phyloP scores from a whole-genome alignment of 2,888 invertebrate genomes.

The Tipula vernalis region DNA sequence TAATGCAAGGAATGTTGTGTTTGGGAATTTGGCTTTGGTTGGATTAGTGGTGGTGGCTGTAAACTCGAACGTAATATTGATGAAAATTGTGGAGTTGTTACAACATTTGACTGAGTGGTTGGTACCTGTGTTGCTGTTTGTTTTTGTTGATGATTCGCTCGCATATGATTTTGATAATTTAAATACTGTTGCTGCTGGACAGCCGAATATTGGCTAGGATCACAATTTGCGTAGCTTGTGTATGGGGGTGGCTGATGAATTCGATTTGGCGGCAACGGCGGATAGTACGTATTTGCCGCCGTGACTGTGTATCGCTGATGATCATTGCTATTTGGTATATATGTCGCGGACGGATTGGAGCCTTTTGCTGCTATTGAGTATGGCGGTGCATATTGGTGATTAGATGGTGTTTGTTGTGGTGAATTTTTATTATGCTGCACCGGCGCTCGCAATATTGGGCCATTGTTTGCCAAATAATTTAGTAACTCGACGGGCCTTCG shows the following conservation, averaged over 20 bases:
- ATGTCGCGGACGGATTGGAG: not conserved
- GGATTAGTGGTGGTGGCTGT: not conserved
- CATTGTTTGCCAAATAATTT: not conserved
- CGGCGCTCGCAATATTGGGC: not conserved
- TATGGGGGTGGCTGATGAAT: not conserved
- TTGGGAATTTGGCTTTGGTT: not conserved
- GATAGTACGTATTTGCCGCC: not conserved
- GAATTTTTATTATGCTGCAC: not conserved
- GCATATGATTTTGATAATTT: not conserved
- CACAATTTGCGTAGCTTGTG: not conserved
- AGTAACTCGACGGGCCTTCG: not conserved
- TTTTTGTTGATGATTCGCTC: not conserved
- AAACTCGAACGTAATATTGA: not conserved
- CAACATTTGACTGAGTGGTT: not conserved
- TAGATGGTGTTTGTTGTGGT: not conserved
- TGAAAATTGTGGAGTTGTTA: not conserved
- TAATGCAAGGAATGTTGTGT: not conserved
- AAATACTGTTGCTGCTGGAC: not conserved
- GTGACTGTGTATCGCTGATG: not conserved
- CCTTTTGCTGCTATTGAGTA: not conserved
- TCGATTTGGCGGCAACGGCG: not conserved
- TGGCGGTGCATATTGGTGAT: not conserved
- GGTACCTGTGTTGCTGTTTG: not conserved
- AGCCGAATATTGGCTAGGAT: not conserved
- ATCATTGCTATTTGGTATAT: not conserved